Conservation (phyloP, 2,113 vertebrate species). For the Numida meleagris region DNA sequence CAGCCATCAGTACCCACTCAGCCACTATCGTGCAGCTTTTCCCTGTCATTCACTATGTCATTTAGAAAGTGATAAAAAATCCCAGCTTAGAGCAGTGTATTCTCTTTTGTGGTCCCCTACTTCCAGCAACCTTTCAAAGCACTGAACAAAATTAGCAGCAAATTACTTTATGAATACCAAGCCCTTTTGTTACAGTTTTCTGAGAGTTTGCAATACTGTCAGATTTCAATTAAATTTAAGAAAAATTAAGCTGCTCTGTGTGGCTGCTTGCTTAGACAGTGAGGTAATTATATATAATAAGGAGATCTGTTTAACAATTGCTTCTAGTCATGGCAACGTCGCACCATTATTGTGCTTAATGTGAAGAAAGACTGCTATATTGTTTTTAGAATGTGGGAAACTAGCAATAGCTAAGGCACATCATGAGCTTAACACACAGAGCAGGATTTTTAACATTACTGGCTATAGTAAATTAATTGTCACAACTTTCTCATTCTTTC, state of each 20-base stretch:
- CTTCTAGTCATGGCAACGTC: constrained; percentile 62
- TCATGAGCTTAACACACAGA: background rate
- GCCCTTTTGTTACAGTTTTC: constrained; percentile 62
- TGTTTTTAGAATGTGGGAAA: constrained; percentile 63
- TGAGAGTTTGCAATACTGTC: constrained; percentile 57
- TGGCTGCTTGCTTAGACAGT: constrained; percentile 75
- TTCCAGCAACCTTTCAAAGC: constrained; percentile 72
- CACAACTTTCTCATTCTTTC: background rate
- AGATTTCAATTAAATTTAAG: constrained; percentile 68
- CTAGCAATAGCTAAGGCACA: constrained; percentile 38
- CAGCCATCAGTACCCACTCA: constrained; percentile 74
- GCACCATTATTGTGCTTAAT: constrained; percentile 34
- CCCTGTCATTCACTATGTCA: constrained; percentile 73
- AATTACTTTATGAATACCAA: constrained; percentile 72
- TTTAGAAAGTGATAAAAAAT: constrained; percentile 78
- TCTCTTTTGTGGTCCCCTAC: constrained; percentile 69
- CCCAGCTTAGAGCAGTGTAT: constrained; percentile 68
- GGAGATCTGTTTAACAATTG: constrained; percentile 53
- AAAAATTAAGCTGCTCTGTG: constrained; percentile 65
- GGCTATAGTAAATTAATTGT: constrained; percentile 23
- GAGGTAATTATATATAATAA: constrained; percentile 63
- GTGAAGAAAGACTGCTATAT: constrained; percentile 40
- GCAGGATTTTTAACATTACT: constrained; percentile 46
- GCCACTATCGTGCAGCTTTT: constrained; percentile 71
- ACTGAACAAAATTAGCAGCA: constrained; percentile 64